A percentile compares a stretch with the other conserved stretches of the same genome.
Evolutionary conservation across 2,113 vertebrate genomes (phyloP).

Genomic region (Malaclemys terrapin): DNA sequence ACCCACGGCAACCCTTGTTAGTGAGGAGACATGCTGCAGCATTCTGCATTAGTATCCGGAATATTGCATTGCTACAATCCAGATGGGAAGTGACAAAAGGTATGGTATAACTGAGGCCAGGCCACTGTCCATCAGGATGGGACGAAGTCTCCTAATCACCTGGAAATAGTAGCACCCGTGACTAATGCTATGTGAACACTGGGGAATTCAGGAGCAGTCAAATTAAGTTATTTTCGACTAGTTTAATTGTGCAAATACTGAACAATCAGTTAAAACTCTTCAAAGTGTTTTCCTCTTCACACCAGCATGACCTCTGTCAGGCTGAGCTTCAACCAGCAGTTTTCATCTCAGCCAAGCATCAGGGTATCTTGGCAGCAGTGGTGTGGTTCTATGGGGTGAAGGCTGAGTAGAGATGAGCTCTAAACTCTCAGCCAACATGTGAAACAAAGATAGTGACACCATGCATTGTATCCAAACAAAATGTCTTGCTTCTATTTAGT

Average conservation of each 20-base stretch:
- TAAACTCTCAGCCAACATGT: background rate
- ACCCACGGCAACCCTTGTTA: background rate
- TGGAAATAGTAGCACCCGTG: background rate
- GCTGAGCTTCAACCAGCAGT: background rate
- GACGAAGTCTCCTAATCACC: background rate
- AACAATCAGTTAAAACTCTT: fast-evolving
- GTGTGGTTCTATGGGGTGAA: background rate
- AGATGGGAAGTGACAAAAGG: background rate
- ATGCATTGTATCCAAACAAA: background rate
- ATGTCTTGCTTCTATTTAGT: background rate
- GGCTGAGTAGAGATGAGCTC: background rate
- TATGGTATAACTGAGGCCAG: background rate
- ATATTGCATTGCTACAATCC: background rate
- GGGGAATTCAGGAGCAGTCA: background rate
- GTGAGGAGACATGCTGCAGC: background rate
- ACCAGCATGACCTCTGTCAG: fast-evolving
- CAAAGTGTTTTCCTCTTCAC: background rate
- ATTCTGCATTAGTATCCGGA: background rate
- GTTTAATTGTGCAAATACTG: background rate
- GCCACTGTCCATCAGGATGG: background rate
- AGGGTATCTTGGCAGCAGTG: background rate
- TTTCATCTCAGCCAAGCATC: background rate
- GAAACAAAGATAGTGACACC: background rate
- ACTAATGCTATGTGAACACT: background rate
- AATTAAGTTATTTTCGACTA: background rate